Base-by-base conservation (phyloP, 2,113 vertebrate genomes). In the Pteronura brasiliensis region DNA sequence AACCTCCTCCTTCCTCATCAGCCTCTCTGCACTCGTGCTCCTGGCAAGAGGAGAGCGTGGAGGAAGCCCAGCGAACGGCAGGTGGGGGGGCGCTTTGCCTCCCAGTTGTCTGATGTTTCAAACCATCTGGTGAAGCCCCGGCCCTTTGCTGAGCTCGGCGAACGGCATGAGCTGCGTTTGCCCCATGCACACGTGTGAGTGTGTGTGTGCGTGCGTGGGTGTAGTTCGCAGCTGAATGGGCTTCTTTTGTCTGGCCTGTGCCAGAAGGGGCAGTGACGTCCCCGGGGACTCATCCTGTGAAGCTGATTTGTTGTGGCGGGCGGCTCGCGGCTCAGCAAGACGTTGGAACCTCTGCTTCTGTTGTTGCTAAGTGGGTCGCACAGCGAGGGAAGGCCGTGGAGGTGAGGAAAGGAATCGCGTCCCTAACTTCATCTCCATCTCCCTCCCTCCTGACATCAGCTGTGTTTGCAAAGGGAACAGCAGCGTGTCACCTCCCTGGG, bases 271-370 rank as follows among this genome's bases (percentile, higher is more conserved):
- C 94, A 89, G 76, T 79, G 69, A 47, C 87, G 36, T 93, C 39
- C 25, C 83, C 67, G 82, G 83, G 97, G 88, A 12, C 80, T 81
- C 65, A 82, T 77, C 89, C 55, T 98, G 93, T 99, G 98, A 98
- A 88, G 82, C 96, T 99, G 98, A 99, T 98, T 87, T 42, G 4
- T 98, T 80, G 96, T 4, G 98, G 98, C 97, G 65, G 97, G 96
- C 95, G 98, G 96, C 97, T 98, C 97, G 96, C 95, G 98, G 96
- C 97, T 98, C 97, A 96, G 97, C 98, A 97, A 96, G 98, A 96
- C 96, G 93, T 98, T 97, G 97, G 95, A 98, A 98, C 98, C 97
- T 11, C 57, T 89, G 95, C 97, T 93, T 97, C 95, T 96, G 88
- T 88, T 92, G 96, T 97, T n/a, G 4, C 97, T 87, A 95, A 96